phyloP scores from a whole-genome alignment of 1,140 invertebrate species.

The Drosophila sulfurigaster region DNA sequence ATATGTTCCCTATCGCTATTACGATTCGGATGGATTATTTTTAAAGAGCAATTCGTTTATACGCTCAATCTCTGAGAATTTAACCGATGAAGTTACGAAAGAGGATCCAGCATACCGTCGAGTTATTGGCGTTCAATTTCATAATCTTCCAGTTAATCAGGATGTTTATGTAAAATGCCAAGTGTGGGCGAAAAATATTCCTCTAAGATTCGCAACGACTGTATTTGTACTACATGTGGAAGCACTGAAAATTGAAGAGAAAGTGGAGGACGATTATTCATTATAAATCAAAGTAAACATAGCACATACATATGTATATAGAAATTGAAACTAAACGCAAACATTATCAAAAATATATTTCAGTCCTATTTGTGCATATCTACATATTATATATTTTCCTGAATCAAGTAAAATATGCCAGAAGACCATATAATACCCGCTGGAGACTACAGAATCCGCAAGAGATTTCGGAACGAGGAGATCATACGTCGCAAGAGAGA shows the following conservation, averaged over 20 bases:
- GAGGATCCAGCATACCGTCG: slow-evolving; percentile 39
- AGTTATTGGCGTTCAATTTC: slow-evolving; percentile 36
- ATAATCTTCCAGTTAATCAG: slow-evolving; percentile 30
- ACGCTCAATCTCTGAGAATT: slow-evolving; percentile 18
- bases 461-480: slow-evolving; percentile 54
- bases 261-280: background rate
- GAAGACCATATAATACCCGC: slow-evolving; percentile 33
- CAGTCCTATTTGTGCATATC: too few species aligned
- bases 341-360: background rate
- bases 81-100: background rate
- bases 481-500: slow-evolving; percentile 32
- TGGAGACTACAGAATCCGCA: slow-evolving; percentile 48
- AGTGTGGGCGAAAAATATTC: slow-evolving; percentile 45
- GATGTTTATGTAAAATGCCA: slow-evolving; percentile 35
- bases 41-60: slow-evolving; percentile 6
- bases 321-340: background rate
- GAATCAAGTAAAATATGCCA: slow-evolving; percentile 29
- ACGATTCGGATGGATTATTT: slow-evolving; percentile 37
- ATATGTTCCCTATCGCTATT: slow-evolving; percentile 47
- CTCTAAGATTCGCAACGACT: background rate
- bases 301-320: too few species aligned
- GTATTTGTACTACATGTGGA: slow-evolving; percentile 19
- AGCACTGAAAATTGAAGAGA: background rate
- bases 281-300: slow-evolving; percentile 3
- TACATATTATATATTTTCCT: background rate